Percentiles rank a stretch among this genome's conserved stretches.
These are phyloP conservation scores for Leistus spinibarbis DNA, from an alignment of 2,888 invertebrate genomes.

Conservation along the genomic window DNA sequence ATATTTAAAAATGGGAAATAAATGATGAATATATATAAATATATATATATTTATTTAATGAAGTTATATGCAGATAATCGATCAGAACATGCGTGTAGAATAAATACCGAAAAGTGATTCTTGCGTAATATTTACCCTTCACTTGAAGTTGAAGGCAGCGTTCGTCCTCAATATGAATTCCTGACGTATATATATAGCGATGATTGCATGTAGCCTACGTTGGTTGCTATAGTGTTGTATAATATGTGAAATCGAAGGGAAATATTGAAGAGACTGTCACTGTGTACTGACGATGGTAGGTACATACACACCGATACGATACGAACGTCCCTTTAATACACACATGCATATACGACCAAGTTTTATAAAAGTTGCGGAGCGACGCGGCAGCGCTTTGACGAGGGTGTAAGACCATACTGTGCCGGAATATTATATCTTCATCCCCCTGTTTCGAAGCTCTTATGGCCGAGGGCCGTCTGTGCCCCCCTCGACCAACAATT, in stretches of 20 bases:
- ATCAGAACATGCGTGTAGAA: too few relatives aligned
- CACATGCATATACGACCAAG: constrained; percentile 30
- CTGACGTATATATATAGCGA: background rate
- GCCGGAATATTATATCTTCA: constrained; percentile 20
- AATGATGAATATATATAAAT: too few relatives aligned
- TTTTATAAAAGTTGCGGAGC: constrained; percentile 35
- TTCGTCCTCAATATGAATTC: background rate
- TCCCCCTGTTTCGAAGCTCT: background rate
- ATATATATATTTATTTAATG: too few relatives aligned
- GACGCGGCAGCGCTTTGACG: constrained; percentile 19
- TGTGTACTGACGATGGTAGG: background rate
- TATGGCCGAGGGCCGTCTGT: background rate
- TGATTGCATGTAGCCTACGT: background rate
- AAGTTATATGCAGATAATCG: too few relatives aligned
- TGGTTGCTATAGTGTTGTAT: background rate
- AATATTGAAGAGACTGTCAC: background rate
- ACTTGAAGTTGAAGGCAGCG: too few relatives aligned
- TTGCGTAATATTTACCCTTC: too few relatives aligned
- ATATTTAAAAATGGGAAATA: too few relatives aligned
- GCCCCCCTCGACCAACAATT: background rate
- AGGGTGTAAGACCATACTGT: constrained; percentile 29
- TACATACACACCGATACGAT: too few relatives aligned
- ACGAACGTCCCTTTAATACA: constrained; percentile 21
- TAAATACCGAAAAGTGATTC: too few relatives aligned
- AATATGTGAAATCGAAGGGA: background rate